These are phyloP conservation scores for Corvus hawaiiensis DNA, from an alignment of 2,113 vertebrate genomes.

Conservation along the genomic window DNA sequence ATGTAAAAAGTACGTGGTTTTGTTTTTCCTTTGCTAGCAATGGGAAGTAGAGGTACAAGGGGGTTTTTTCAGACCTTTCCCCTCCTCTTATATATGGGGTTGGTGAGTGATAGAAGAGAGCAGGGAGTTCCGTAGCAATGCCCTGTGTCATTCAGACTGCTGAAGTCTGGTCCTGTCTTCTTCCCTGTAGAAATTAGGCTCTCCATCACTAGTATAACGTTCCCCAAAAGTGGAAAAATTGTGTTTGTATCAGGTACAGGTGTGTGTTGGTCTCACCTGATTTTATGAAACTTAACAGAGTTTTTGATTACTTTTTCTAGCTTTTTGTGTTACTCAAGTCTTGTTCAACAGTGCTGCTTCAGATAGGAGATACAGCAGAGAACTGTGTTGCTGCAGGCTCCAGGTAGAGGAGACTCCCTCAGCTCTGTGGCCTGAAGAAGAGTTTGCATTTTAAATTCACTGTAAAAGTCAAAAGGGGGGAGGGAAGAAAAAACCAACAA, in stretches of 20 bases:
- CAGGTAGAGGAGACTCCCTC: neutral
- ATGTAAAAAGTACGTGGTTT: neutral
- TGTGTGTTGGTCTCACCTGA: neutral
- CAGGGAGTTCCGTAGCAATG: fast-evolving
- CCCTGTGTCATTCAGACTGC: neutral
- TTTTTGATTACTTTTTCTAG: neutral
- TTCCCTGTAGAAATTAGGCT: neutral
- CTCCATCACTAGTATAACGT: neutral
- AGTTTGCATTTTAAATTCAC: neutral
- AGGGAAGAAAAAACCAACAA: neutral
- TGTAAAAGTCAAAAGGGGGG: neutral
- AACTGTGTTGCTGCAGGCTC: neutral
- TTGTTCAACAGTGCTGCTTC: neutral
- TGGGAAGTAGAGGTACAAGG: neutral
- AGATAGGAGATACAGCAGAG: neutral
- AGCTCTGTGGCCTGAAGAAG: neutral
- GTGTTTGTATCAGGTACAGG: neutral
- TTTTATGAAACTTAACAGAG: neutral
- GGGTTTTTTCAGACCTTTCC: neutral
- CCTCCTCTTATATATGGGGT: fast-evolving
- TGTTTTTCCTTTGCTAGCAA: neutral
- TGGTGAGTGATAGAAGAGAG: neutral
- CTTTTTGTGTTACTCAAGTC: neutral
- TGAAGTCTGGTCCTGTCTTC: neutral
- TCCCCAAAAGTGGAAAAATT: neutral